A percentile compares a stretch with the other conserved stretches of the same genome.
Evolutionary conservation across 2,113 vertebrate genomes (phyloP).

Genomic region (Upupa epops): DNA sequence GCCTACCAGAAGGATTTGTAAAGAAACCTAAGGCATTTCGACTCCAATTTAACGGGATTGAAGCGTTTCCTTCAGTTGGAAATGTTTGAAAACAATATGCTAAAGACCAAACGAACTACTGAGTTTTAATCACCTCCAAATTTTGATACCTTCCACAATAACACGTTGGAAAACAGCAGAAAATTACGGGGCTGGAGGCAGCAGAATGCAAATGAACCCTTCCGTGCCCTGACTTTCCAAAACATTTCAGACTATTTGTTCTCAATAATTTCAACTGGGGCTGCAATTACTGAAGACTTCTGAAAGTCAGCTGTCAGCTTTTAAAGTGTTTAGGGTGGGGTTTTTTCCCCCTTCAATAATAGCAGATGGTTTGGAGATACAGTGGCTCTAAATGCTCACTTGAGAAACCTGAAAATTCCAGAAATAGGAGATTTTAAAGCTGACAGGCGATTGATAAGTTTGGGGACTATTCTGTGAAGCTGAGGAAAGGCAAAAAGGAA

Average conservation of each 20-base stretch:
- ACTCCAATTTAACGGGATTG: conserved; percentile 50
- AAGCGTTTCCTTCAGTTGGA: conserved; percentile 46
- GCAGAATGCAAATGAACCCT: conserved; percentile 8
- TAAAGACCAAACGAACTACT: not conserved
- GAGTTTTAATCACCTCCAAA: conserved; percentile 54
- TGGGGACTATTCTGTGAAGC: not conserved
- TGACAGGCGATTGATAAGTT: conserved; percentile 6
- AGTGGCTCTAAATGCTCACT: conserved; percentile 14
- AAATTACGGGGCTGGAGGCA: conserved; percentile 16
- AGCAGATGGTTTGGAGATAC: conserved; percentile 33
- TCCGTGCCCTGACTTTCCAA: not conserved
- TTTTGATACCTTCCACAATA: conserved; percentile 23
- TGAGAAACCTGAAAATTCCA: conserved; percentile 29
- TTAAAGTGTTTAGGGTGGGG: not conserved
- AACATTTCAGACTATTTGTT: conserved; percentile 1
- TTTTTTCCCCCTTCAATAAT: not conserved
- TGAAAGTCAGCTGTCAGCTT: conserved; percentile 46
- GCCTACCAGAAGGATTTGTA: conserved; percentile 60
- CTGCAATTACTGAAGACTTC: conserved; percentile 29
- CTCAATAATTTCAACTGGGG: conserved; percentile 16
- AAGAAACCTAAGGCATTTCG: conserved; percentile 53
- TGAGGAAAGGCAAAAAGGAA: not conserved
- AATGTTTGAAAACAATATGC: conserved; percentile 45
- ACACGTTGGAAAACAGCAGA: not conserved
- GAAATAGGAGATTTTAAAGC: conserved; percentile 21